Conservation (phyloP, 2,113 vertebrate genomes). For the Tragelaphus buxtoni region DNA sequence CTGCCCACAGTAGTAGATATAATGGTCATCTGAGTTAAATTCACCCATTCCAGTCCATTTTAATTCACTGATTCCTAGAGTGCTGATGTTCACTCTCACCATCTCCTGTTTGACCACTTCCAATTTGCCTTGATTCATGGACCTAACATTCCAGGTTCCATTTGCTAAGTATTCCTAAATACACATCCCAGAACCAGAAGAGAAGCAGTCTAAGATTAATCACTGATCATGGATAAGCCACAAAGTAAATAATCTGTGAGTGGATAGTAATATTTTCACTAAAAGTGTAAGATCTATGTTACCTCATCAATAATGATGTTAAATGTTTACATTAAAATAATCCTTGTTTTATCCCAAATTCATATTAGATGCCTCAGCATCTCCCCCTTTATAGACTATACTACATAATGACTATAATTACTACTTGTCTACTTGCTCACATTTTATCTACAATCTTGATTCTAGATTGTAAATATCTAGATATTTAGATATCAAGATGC, state of each 20-base stretch:
- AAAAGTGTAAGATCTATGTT: background rate
- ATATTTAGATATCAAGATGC: background rate
- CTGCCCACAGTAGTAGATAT: too few species aligned
- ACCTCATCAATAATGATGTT: background rate
- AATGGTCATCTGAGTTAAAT: too few species aligned
- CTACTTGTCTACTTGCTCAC: background rate
- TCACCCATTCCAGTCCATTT: too few species aligned
- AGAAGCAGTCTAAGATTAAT: slow-evolving; percentile 26
- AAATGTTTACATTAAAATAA: slow-evolving; percentile 23
- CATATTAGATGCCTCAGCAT: background rate
- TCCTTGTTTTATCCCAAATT: background rate
- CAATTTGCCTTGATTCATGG: too few species aligned
- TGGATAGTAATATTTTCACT: background rate
- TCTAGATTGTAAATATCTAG: background rate
- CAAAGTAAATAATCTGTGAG: slow-evolving; percentile 2
- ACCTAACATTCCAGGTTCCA: background rate
- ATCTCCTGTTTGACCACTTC: too few species aligned
- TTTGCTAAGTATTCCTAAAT: slow-evolving; percentile 32
- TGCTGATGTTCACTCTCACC: fast-evolving
- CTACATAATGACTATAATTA: background rate
- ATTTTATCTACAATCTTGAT: background rate
- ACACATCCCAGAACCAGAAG: background rate
- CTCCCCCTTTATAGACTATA: background rate
- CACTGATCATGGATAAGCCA: background rate
- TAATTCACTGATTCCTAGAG: too few species aligned